Evolutionary conservation across 2,113 vertebrate species (phyloP).

Genomic region (Phalacrocorax pelagicus): DNA sequence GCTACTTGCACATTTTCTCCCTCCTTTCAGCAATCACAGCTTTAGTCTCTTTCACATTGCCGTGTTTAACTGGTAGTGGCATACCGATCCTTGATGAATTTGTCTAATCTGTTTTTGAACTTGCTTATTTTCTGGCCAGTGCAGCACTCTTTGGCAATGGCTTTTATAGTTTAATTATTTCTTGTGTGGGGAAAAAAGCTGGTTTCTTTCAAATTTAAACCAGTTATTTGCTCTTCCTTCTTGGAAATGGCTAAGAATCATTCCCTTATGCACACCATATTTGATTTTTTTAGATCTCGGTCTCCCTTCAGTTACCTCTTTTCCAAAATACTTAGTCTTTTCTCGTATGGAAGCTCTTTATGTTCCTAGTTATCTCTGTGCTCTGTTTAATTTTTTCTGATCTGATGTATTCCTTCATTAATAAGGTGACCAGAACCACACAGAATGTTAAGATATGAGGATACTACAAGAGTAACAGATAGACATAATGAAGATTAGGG

Average conservation of each 20-base stretch:
- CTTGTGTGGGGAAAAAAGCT: not conserved
- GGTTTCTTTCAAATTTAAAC: not conserved
- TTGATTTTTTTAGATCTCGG: not conserved
- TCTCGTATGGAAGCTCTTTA: not conserved
- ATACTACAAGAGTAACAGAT: not conserved
- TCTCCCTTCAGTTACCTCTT: not conserved
- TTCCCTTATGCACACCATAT: not conserved
- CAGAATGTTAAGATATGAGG: not conserved
- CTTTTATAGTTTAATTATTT: not conserved
- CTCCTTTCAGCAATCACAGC: not conserved
- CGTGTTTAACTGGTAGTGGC: not conserved
- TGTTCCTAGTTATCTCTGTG: not conserved
- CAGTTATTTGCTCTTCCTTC: not conserved
- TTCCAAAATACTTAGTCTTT: not conserved
- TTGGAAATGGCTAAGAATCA: not conserved
- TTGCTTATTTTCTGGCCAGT: not conserved
- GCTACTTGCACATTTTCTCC: not conserved
- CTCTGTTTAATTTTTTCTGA: not conserved
- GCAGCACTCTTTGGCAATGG: not conserved
- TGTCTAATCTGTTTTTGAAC: not conserved
- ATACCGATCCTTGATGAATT: not conserved
- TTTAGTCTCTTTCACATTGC: not conserved
- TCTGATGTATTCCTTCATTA: not conserved
- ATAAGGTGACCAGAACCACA: not conserved
- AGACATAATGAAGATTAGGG: not conserved